Conservation (phyloP, 2,888 invertebrate genomes). For the Thera britannica region DNA sequence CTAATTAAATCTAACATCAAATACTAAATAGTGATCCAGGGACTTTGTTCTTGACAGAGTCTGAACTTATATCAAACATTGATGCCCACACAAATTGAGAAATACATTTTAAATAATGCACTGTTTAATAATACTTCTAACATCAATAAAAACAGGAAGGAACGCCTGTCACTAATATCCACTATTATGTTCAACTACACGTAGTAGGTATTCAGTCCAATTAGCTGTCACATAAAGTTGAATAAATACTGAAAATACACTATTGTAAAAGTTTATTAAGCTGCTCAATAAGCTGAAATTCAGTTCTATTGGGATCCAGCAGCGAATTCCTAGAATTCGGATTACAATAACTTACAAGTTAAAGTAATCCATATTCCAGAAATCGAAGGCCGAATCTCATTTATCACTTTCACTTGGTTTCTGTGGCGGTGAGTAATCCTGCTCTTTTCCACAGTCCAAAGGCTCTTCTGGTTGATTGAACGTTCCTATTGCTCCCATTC, state of each 20-base stretch:
- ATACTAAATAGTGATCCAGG: conserved; percentile 9
- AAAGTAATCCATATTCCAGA: conserved; percentile 44
- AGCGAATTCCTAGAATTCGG: conserved; percentile 29
- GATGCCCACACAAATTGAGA: neutral
- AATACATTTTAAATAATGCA: conserved; percentile 9
- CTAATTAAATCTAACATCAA: conserved; percentile 23
- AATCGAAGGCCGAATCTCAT: conserved; percentile 48
- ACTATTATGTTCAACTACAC: conserved; percentile 9
- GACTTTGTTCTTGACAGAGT: conserved; percentile 9
- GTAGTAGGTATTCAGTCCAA: conserved; percentile 21
- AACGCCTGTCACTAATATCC: conserved; percentile 9
- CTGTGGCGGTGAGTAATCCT: conserved; percentile 66
- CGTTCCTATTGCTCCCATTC: conserved; percentile 76
- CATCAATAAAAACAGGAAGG: conserved; percentile 12
- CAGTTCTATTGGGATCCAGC: conserved; percentile 38
- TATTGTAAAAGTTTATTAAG: conserved; percentile 32
- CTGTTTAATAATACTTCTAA: neutral
- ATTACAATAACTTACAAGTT: conserved; percentile 38
- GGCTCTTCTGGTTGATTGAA: conserved; percentile 74
- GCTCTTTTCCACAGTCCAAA: conserved; percentile 72
- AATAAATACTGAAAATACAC: conserved; percentile 24
- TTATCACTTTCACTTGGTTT: conserved; percentile 66
- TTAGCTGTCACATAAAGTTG: conserved; percentile 24
- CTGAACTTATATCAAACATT: conserved; percentile 5
- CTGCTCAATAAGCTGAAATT: conserved; percentile 34